Evolutionary conservation across 2,797 vertebrate genomes (phyloP), one percentile per base, ranked within the genome.

Genomic region (Argyrosomus regius): DNA sequence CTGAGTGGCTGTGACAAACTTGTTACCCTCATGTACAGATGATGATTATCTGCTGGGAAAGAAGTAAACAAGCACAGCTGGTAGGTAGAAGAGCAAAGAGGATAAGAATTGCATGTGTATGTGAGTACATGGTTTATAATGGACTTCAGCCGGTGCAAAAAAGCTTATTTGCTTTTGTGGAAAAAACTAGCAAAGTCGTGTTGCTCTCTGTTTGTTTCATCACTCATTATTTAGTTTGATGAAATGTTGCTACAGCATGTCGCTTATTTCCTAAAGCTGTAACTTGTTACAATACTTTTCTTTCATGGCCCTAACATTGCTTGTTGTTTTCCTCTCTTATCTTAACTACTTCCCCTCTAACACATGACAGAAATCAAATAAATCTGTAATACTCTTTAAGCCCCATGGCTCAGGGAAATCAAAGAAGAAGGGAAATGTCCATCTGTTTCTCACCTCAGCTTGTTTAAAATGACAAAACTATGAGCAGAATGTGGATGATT

Each of bases 21-120:
- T 67, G 48, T 66, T 58, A 52, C 26, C 57, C 50, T 68, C 48
- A 59, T 60, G 60, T 46, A 54, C 50, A 9, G 11, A 73, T 72
- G 72, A 72, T 61, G 63, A 69, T 43, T 43, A 72, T 85, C 59
- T 81, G 66, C 78, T 84, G 71, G 71, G 62, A 82, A 75, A 66
- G n/a, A 72, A 64, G 69, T 45, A 72, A 81, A 85, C 60, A 76
- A 46, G 72, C 59, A 75, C 81, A 78, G 75, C 75, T 79, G 80
- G 75, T 59, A 59, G 62, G 18, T 26, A 24, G 68, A 43, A 31
- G 28, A 6, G 2, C 65, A 60, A 20, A 22, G 57, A 58, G 48
- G 74, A 75, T 26, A 26, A 53, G 72, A 66, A 71, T 70, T 45
- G 50, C 67, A 77, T 77, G 41, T 5, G 31, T n/a, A 11, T 28